Percentiles rank a stretch among this genome's conserved stretches.
Evolutionary conservation across 2,888 invertebrate species (phyloP).

Genomic region (Ligdia adustata): DNA sequence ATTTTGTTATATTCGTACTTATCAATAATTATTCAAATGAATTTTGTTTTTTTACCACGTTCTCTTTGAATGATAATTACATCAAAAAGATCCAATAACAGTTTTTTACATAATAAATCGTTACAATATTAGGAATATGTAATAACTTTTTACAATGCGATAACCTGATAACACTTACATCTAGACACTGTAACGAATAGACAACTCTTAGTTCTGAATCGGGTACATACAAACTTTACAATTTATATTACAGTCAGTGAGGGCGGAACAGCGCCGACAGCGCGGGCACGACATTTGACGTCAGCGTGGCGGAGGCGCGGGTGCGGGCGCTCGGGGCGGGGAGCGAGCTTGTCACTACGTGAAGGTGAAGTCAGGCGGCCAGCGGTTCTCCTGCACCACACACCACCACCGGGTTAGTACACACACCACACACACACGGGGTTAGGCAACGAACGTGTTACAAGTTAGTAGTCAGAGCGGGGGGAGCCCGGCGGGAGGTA

Average conservation of each 20-base stretch:
- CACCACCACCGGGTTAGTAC: slow-evolving; percentile 58
- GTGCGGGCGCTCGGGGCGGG: slow-evolving; percentile 18
- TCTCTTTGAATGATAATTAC: too few relatives aligned
- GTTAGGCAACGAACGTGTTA: neutral
- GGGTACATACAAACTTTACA: slow-evolving; percentile 31
- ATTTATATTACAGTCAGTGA: slow-evolving; percentile 23
- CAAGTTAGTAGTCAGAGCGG: neutral
- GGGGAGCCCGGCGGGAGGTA: slow-evolving; percentile 33
- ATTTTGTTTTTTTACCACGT: too few relatives aligned
- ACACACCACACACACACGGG: slow-evolving; percentile 31
- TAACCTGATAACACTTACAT: slow-evolving; percentile 33
- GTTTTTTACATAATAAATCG: slow-evolving; percentile 2
- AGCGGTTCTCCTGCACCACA: slow-evolving; percentile 73
- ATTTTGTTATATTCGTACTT: too few relatives aligned
- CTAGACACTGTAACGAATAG: slow-evolving; percentile 19
- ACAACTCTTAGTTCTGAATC: slow-evolving; percentile 3
- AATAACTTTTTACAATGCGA: slow-evolving; percentile 23
- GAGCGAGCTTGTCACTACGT: slow-evolving; percentile 59
- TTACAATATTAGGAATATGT: slow-evolving; percentile 8
- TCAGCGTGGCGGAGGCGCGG: slow-evolving; percentile 27
- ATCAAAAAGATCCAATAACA: neutral
- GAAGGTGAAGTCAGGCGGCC: slow-evolving; percentile 77
- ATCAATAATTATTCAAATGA: too few relatives aligned
- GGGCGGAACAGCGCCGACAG: neutral
- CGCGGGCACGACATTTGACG: neutral